These are phyloP conservation scores for Temnothorax unifasciatus DNA, from an alignment of 2,888 invertebrate species.

Conservation along the genomic window DNA sequence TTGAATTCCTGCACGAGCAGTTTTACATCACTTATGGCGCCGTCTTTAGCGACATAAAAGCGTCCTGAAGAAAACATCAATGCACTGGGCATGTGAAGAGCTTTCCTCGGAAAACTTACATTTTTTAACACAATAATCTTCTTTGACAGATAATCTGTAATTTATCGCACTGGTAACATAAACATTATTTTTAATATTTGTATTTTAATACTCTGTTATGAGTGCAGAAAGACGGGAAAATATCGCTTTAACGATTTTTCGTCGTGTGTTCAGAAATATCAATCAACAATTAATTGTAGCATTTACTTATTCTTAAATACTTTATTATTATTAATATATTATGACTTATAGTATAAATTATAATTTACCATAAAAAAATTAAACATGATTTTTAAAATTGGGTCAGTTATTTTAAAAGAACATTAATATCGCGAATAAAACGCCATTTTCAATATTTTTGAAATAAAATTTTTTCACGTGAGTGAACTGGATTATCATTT, in stretches of 20 bases:
- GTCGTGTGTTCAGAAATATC: background rate
- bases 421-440: slow-evolving; percentile 5
- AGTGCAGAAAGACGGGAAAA: background rate
- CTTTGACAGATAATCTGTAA: slow-evolving; percentile 14
- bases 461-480: background rate
- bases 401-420: background rate
- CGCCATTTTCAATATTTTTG: background rate
- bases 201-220: background rate
- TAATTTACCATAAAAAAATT: background rate
- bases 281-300: background rate
- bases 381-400: background rate
- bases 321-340: too few species aligned
- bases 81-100: slow-evolving; percentile 15
- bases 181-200: slow-evolving; percentile 16
- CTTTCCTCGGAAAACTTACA: slow-evolving; percentile 15
- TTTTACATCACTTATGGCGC: slow-evolving; percentile 53
- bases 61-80: slow-evolving; percentile 34
- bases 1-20: slow-evolving; percentile 52
- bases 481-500: background rate
- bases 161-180: slow-evolving; percentile 2
- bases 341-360: background rate
- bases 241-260: slow-evolving; percentile 1
- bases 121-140: slow-evolving; percentile 29
- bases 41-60: slow-evolving; percentile 49
- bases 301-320: background rate